Evolutionary conservation across 2,797 vertebrate genomes (phyloP), one percentile per base, ranked within the genome.

Genomic region (Centroberyx gerrardi): DNA sequence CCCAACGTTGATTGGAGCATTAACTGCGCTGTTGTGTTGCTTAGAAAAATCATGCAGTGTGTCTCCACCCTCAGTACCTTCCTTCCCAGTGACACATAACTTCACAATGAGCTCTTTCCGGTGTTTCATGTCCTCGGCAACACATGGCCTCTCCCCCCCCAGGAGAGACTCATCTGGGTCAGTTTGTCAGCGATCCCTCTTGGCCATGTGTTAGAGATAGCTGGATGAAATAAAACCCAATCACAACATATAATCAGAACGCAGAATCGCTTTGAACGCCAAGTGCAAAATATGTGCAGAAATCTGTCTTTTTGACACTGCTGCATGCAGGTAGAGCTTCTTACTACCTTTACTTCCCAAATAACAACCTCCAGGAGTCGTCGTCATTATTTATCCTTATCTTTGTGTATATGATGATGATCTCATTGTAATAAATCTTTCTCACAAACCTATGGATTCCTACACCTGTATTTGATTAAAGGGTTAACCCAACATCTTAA

Each of bases 101-200:
- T 70, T 69, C 10, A 74, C 22, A 68, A 58, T 53, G 58, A 77
- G 68, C 71, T 67, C 72, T 52, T 68, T 54, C 15, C 29, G 49
- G 22, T 56, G 59, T 78, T 88, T 64, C 66, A 74, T 55, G 75
- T 78, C 68, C 0, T 62, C 72, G 70, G 62, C 53, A 38, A 53
- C 22, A 13, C 0, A 4, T 68, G 46, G 13, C 15, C 38, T 69
- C 13, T 71, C 13, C 46, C 49, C 46, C 49, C 75, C 80, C 55
- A 10, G 5, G 83, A 68, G 80, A 77, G 67, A 2, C 14, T 33
- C 52, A 29, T n/a, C 38, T 15, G 44, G 53, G 64, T 76, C 71
- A 36, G 38, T 70, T 68, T 76, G 69, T 83, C 80, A 63, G 60
- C 0, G 22, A 51, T 58, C n/a, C 18, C 2, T 54, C 22, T 48